A percentile compares a stretch with the other conserved stretches of the same genome.
phyloP scores from a whole-genome alignment of 2,113 vertebrate genomes.

The Dicentrarchus labrax region DNA sequence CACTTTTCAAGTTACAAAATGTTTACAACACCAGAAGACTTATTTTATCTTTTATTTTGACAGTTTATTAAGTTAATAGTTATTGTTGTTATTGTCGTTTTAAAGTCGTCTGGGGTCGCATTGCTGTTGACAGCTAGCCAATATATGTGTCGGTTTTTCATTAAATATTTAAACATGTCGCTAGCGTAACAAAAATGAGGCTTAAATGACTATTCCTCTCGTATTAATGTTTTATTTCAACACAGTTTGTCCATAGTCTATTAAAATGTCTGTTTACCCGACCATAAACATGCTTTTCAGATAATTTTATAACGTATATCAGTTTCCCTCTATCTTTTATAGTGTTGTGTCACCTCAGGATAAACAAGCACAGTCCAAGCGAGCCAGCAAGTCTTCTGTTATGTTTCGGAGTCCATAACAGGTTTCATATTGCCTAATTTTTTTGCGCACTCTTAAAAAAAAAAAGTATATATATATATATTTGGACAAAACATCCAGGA shows the following conservation, averaged over 20 bases:
- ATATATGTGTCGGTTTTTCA: neutral
- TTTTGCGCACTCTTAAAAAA: neutral
- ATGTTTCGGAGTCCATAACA: neutral
- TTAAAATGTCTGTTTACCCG: neutral
- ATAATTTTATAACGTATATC: neutral
- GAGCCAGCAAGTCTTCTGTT: neutral
- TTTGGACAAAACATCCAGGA: neutral
- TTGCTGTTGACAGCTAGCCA: slow-evolving; percentile 18
- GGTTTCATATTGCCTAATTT: slow-evolving; percentile 19
- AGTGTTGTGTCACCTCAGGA: slow-evolving; percentile 6
- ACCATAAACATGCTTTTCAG: neutral
- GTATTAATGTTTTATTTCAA: neutral
- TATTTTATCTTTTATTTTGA: neutral
- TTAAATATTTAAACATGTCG: slow-evolving; percentile 31
- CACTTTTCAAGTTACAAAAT: neutral
- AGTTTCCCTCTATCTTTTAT: neutral
- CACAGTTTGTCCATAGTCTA: neutral
- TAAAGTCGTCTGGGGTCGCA: neutral
- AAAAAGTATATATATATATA: neutral
- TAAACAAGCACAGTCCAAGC: slow-evolving; percentile 19
- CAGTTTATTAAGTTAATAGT: neutral
- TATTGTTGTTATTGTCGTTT: neutral
- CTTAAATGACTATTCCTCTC: neutral
- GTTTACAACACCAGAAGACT: neutral
- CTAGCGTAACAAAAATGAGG: neutral